These are phyloP conservation scores for Miichthys miiuy DNA, from an alignment of 2,797 vertebrate genomes.

Conservation along the genomic window DNA sequence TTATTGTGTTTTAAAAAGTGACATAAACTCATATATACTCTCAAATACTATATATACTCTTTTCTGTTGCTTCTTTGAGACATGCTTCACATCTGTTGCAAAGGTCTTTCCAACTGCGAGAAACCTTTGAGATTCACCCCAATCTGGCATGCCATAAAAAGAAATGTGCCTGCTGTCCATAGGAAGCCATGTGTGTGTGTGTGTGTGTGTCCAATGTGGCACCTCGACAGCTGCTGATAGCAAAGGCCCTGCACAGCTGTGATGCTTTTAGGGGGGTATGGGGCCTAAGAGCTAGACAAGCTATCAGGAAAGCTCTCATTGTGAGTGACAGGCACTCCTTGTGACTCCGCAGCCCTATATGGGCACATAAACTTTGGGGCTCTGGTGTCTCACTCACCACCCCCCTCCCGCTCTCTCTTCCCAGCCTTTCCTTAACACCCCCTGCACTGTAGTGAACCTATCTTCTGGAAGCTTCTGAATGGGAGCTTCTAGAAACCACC, in stretches of 20 bases:
- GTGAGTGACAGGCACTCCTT: constrained; percentile 87
- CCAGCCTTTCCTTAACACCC: constrained; percentile 58
- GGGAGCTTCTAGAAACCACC: constrained; percentile 82
- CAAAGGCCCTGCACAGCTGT: constrained; percentile 73
- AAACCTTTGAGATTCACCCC: constrained; percentile 33
- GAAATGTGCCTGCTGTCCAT: constrained; percentile 33
- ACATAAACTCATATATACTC: not conserved
- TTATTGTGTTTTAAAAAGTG: not conserved
- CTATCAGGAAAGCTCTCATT: constrained; percentile 73
- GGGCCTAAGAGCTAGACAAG: constrained; percentile 51
- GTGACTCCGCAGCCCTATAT: constrained; percentile 85
- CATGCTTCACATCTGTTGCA: not conserved
- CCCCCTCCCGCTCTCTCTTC: constrained; percentile 31
- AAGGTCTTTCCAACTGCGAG: not conserved
- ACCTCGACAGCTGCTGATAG: constrained; percentile 59
- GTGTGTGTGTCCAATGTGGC: constrained; percentile 39
- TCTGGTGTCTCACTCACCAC: constrained; percentile 53
- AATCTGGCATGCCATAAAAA: constrained; percentile 53
- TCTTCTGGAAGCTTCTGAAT: constrained; percentile 87
- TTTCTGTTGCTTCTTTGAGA: not conserved
- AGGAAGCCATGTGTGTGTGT: constrained; percentile 19
- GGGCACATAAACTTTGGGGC: constrained; percentile 81
- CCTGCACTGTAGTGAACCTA: constrained; percentile 62
- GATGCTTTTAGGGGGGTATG: constrained; percentile 54
- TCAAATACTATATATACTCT: not conserved